Conservation (phyloP, 2,888 invertebrate species). For the Amiota mariae region DNA sequence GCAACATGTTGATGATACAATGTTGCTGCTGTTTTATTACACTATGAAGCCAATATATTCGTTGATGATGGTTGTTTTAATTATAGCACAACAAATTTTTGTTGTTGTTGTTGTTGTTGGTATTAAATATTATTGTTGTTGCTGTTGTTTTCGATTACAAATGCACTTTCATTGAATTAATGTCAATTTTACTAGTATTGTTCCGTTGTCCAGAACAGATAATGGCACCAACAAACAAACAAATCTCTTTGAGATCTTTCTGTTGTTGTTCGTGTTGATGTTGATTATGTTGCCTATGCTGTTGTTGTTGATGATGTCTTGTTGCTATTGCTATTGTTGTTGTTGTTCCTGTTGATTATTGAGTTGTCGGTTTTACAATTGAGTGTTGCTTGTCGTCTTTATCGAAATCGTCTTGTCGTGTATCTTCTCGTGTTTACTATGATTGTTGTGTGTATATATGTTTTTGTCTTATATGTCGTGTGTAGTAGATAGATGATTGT, state of each 20-base stretch:
- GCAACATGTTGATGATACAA: slow-evolving; percentile 55
- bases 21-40: slow-evolving; percentile 42
- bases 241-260: neutral
- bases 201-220: slow-evolving; percentile 3
- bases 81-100: neutral
- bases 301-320: slow-evolving; percentile 15
- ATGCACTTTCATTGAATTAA: slow-evolving; percentile 28
- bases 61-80: slow-evolving; percentile 48
- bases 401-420: slow-evolving; percentile 41
- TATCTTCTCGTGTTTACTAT: slow-evolving; percentile 5
- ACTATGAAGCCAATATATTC: slow-evolving; percentile 31
- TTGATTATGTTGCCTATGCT: slow-evolving; percentile 41
- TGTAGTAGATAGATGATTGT: neutral
- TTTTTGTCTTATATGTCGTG: slow-evolving; percentile 4
- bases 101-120: slow-evolving; percentile 23
- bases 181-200: slow-evolving; percentile 36
- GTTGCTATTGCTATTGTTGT: slow-evolving; percentile 36
- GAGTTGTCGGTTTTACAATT: slow-evolving; percentile 22
- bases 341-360: slow-evolving; percentile 44
- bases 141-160: slow-evolving; percentile 25
- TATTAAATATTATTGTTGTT: slow-evolving; percentile 16
- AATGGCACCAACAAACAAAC: too few relatives aligned
- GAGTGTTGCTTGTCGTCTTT: slow-evolving; percentile 42
- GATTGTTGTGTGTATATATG: neutral
- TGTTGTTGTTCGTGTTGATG: slow-evolving; percentile 26